A percentile compares a stretch with the other conserved stretches of the same genome.
Evolutionary conservation across 2,113 vertebrate genomes (phyloP).

Genomic region (Odocoileus hemionus): DNA sequence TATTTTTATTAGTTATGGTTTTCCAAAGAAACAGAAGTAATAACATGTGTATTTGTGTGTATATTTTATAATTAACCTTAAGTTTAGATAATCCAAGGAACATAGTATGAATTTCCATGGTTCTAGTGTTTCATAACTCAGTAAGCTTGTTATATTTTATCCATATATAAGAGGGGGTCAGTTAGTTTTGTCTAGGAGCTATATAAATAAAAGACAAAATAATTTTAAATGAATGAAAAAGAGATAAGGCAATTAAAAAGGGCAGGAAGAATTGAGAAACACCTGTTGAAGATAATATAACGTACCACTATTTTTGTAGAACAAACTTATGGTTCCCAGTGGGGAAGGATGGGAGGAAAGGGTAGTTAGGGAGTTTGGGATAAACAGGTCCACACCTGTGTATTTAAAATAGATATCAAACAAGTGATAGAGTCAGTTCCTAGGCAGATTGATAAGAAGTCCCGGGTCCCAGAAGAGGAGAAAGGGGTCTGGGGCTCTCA

Average conservation of each 20-base stretch:
- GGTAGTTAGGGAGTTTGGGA: not conserved
- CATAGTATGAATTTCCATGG: not conserved
- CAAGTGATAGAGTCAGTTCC: not conserved
- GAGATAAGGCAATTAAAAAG: not conserved
- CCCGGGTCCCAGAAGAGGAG: not conserved
- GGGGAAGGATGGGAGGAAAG: not conserved
- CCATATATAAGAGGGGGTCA: not conserved
- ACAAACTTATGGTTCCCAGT: not conserved
- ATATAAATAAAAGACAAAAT: not conserved
- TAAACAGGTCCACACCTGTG: not conserved
- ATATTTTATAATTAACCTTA: not conserved
- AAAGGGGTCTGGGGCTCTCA: not conserved
- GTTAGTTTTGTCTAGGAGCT: not conserved
- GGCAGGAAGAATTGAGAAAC: not conserved
- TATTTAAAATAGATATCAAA: not conserved
- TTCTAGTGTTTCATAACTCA: not conserved
- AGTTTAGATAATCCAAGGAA: not conserved
- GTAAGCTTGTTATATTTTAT: not conserved
- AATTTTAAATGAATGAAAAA: not conserved
- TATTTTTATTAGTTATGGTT: not conserved
- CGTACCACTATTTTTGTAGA: not conserved
- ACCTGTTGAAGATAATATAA: not conserved
- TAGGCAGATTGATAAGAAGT: not conserved
- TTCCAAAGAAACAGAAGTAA: not conserved
- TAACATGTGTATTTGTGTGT: not conserved